Evolutionary conservation across 2,797 vertebrate genomes (phyloP), one percentile per base, ranked within the genome.

Genomic region (Epinephelus malabaricus): DNA sequence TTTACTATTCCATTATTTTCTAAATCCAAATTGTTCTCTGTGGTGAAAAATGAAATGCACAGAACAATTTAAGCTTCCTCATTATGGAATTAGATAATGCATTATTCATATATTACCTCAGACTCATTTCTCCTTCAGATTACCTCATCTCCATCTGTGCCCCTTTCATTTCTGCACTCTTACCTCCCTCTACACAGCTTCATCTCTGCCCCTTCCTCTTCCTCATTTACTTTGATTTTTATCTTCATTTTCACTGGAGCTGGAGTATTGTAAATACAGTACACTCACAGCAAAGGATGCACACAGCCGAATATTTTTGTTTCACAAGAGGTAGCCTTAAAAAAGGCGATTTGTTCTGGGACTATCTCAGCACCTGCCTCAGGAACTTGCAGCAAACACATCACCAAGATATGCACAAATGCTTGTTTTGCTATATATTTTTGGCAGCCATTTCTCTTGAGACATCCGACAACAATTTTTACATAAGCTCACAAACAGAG

Each of bases 101-200:
- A 87, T 89, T 73, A 84, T 91, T 85, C 81, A 92, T 90, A 85
- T 71, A 83, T 87, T 85, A 86, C 88, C 69, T 90, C 84, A 78
- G 53, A 80, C 78, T 82, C 71, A 47, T 68, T 86, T 83, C 83
- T 88, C 80, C 73, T 79, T 76, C 79, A 80, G 60, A 90, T 91
- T 89, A 88, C 89, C 86, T 92, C 90, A 87, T 84, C 86, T 79
- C 86, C 83, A 91, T 88, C 85, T 90, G 85, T 85, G 87, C 76
- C 67, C 63, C 83, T 43, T 76, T 83, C 78, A 14, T 71, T 87
- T 63, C 69, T 67, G 21, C 43, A 38, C 74, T 58, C 83, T 69
- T 43, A 8, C 73, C 76, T 79, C 78, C 38, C 30, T 49, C 45
- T 65, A 38, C 13, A 25, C 69, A 47, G 55, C 78, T 65, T 72